A percentile compares a stretch with the other conserved stretches of the same genome.
These are phyloP conservation scores for Meiosimyza platycephala DNA, from an alignment of 2,888 invertebrate genomes.

Conservation along the genomic window DNA sequence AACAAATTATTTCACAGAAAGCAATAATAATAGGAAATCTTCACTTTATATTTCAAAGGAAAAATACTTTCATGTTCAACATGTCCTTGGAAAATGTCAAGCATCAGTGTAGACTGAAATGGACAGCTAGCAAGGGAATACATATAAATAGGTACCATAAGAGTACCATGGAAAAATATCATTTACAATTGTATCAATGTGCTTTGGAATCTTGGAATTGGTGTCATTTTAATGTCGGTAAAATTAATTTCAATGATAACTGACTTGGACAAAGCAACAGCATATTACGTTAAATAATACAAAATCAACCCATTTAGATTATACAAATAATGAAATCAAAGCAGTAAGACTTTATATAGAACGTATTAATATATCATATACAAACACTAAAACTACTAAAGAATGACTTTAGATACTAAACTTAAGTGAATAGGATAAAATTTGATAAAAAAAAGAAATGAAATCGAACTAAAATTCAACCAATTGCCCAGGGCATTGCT, in stretches of 20 bases:
- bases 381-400: no score
- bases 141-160: neutral
- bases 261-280: neutral
- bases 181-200: no score
- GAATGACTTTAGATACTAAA: no score
- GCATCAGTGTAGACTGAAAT: neutral
- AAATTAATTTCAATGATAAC: neutral
- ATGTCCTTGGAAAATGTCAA: neutral
- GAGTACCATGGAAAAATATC: neutral
- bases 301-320: no score
- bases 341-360: no score
- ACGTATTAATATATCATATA: no score
- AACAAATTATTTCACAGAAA: neutral
- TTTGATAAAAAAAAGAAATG: no score
- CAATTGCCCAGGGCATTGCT: no score
- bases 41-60: constrained; percentile 4
- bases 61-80: constrained; percentile 15
- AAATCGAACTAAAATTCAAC: no score
- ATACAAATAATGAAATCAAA: no score
- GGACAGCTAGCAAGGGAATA: neutral
- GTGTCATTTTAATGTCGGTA: neutral
- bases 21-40: constrained; percentile 15
- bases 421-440: no score
- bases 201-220: neutral
- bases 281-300: no score